A percentile compares a stretch with the other conserved stretches of the same genome.
Evolutionary conservation across 2,888 invertebrate species (phyloP).

Genomic region (Folsomia candida): DNA sequence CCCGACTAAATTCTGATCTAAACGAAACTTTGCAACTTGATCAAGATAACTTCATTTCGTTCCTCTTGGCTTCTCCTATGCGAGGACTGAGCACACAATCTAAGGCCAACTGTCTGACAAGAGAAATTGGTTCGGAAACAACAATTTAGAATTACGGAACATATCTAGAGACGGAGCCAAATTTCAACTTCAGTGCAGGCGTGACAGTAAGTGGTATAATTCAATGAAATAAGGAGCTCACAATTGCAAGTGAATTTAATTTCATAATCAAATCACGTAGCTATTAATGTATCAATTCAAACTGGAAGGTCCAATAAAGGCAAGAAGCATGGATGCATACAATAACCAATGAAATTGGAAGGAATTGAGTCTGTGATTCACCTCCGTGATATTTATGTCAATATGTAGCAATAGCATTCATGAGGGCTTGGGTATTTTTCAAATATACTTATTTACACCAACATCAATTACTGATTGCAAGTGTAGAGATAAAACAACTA

Average conservation of each 20-base stretch:
- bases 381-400: too few relatives aligned
- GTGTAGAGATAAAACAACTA: too few relatives aligned
- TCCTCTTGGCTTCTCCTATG: not conserved
- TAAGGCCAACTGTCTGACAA: not conserved
- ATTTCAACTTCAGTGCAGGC: not conserved
- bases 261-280: constrained; percentile 11
- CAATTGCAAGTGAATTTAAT: not conserved
- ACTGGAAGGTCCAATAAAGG: not conserved
- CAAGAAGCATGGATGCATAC: not conserved
- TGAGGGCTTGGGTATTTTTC: too few relatives aligned
- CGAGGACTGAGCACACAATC: not conserved
- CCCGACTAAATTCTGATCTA: not conserved
- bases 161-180: not conserved
- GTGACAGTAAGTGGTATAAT: not conserved
- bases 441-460: too few relatives aligned
- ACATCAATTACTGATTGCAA: too few relatives aligned
- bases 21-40: not conserved
- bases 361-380: too few relatives aligned
- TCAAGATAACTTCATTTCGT: constrained; percentile 12
- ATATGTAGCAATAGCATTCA: too few relatives aligned
- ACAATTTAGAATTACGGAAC: not conserved
- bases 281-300: constrained; percentile 5
- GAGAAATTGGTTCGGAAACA: not conserved
- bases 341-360: not conserved
- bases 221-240: not conserved